These are phyloP conservation scores for Dasypolia templi DNA, from an alignment of 2,888 invertebrate genomes.

Conservation along the genomic window DNA sequence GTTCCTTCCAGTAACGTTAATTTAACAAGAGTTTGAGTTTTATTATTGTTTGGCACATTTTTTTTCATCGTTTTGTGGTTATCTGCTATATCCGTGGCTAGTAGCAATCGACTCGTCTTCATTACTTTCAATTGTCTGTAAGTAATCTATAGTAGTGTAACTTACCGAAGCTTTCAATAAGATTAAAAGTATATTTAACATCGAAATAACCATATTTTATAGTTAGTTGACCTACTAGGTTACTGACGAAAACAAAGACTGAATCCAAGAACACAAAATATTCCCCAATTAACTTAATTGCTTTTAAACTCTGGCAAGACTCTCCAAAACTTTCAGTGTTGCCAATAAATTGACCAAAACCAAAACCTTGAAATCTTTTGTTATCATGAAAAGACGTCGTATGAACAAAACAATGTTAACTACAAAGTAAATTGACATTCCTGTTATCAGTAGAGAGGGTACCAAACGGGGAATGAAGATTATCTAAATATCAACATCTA, in stretches of 20 bases:
- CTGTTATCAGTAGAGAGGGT: conserved; percentile 45
- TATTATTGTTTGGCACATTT: conserved; percentile 10
- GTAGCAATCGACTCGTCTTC: conserved; percentile 18
- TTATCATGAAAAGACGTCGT: conserved; percentile 46
- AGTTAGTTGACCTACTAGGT: not conserved
- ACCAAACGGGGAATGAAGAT: conserved; percentile 40
- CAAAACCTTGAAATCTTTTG: conserved; percentile 26
- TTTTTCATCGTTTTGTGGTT: conserved; percentile 32
- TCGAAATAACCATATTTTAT: conserved; percentile 4
- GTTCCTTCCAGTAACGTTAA: conserved; percentile 14
- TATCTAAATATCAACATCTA: conserved; percentile 47
- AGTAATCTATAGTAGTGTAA: conserved; percentile 22
- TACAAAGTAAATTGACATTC: conserved; percentile 58
- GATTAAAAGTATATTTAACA: conserved; percentile 1
- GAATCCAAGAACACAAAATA: not conserved
- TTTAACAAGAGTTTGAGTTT: not conserved
- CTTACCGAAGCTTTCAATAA: conserved; percentile 19
- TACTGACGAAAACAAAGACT: not conserved
- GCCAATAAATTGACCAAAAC: conserved; percentile 17
- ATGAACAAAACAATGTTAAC: conserved; percentile 45
- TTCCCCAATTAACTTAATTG: conserved; percentile 9
- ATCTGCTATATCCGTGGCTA: conserved; percentile 35
- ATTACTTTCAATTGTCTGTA: conserved; percentile 45
- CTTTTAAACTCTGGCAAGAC: conserved; percentile 2
- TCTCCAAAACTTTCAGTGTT: conserved; percentile 5